Evolutionary conservation across 2,797 vertebrate genomes (phyloP).

Genomic region (Crotalus adamanteus): DNA sequence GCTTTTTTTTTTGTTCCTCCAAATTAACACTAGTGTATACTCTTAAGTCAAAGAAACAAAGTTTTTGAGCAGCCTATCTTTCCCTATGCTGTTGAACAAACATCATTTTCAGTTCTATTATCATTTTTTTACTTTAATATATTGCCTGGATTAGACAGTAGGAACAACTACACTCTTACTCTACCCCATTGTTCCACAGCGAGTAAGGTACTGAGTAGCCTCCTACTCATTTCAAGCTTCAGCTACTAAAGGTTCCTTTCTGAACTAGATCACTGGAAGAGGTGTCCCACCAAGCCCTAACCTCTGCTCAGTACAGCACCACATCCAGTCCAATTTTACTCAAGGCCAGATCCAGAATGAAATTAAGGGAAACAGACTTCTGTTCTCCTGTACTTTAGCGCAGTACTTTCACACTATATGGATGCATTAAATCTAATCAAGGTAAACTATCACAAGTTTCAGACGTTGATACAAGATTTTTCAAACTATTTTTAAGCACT

Average conservation of each 20-base stretch:
- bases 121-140: neutral
- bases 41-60: neutral
- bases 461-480: neutral
- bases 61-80: neutral
- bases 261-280: neutral
- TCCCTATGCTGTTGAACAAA: neutral
- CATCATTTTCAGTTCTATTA: neutral
- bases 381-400: neutral
- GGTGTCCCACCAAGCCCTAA: neutral
- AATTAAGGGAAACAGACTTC: neutral
- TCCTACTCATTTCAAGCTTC: neutral
- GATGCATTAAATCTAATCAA: neutral
- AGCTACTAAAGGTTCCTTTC: neutral
- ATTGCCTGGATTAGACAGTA: neutral
- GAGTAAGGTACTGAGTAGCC: neutral
- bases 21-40: neutral
- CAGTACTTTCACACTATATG: neutral
- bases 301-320: neutral
- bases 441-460: neutral
- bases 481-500: neutral
- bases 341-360: neutral
- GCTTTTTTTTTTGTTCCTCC: neutral
- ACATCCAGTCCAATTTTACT: neutral
- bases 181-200: neutral
- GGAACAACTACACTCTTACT: neutral